These are phyloP conservation scores for Danio jaintianensis DNA, from an alignment of 2,797 vertebrate genomes.

Conservation along the genomic window DNA sequence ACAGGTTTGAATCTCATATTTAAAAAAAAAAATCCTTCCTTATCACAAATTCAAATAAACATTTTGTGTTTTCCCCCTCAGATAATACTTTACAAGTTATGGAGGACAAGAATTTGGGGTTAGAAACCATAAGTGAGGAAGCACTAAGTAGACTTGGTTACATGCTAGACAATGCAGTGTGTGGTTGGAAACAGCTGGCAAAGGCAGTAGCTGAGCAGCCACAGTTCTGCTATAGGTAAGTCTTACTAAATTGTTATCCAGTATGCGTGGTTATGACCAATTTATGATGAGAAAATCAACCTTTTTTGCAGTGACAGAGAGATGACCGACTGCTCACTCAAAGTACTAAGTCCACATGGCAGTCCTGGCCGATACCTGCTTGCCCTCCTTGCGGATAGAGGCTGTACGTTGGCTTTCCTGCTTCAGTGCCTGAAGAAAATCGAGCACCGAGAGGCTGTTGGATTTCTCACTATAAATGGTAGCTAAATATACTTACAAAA, in stretches of 20 bases:
- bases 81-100: conserved; percentile 58
- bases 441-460: conserved; percentile 78
- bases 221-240: conserved; percentile 82
- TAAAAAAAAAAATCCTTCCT: neutral
- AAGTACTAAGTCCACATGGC: conserved; percentile 80
- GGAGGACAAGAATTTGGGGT: conserved; percentile 70
- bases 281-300: neutral
- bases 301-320: conserved; percentile 77
- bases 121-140: conserved; percentile 69
- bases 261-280: neutral
- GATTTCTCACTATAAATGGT: conserved; percentile 70
- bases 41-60: neutral
- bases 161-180: conserved; percentile 79
- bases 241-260: neutral
- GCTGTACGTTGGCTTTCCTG: conserved; percentile 79
- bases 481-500: neutral
- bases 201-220: conserved; percentile 70
- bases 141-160: conserved; percentile 72
- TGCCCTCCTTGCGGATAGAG: conserved; percentile 77
- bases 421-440: conserved; percentile 82
- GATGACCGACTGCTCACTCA: conserved; percentile 85
- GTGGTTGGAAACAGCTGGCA: conserved; percentile 85
- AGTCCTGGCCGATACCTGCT: conserved; percentile 82
- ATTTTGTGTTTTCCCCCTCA: neutral
- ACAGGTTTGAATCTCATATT: too few relatives aligned